Conservation (phyloP, 2,888 invertebrate species). For the Lissocephala sabroskyi region DNA sequence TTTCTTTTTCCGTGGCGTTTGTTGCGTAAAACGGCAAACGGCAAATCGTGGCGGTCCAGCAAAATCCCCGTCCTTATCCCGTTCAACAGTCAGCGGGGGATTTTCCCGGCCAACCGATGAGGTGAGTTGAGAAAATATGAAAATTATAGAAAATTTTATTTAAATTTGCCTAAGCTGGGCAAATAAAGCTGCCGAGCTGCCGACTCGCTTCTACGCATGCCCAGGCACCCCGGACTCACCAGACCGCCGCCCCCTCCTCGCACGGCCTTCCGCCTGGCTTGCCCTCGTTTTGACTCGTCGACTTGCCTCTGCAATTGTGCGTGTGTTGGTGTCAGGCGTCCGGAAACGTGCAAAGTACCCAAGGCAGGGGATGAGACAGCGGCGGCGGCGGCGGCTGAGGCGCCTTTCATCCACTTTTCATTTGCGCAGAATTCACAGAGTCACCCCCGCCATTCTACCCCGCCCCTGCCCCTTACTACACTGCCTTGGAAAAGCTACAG, state of each 20-base stretch:
- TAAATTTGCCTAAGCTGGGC: too few species aligned
- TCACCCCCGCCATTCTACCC: constrained; percentile 3
- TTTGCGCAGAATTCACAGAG: constrained; percentile 41
- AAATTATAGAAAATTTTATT: too few species aligned
- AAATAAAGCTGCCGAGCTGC: not conserved
- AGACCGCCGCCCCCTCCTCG: constrained; percentile 8
- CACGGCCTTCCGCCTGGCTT: constrained; percentile 27
- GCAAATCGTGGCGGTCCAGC: too few species aligned
- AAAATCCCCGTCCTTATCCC: too few species aligned
- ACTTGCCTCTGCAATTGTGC: constrained; percentile 7
- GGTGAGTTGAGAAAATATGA: too few species aligned
- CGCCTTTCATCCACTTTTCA: constrained; percentile 67
- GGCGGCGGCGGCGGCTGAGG: too few species aligned
- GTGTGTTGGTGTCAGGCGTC: constrained; percentile 24
- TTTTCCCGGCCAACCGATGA: too few species aligned
- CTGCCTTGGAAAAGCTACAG: constrained; percentile 18
- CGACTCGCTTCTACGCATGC: constrained; percentile 47
- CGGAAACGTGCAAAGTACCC: constrained; percentile 49
- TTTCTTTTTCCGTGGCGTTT: not conserved
- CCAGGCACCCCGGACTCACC: constrained; percentile 32
- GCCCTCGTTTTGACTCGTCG: constrained; percentile 55
- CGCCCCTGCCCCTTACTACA: too few species aligned
- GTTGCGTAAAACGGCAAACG: not conserved
- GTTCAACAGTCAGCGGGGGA: too few species aligned
- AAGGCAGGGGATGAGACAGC: constrained; percentile 4